Percentiles rank a stretch among this genome's conserved stretches.
phyloP scores from a whole-genome alignment of 1,140 invertebrate genomes.

The Penaeus japonicus region DNA sequence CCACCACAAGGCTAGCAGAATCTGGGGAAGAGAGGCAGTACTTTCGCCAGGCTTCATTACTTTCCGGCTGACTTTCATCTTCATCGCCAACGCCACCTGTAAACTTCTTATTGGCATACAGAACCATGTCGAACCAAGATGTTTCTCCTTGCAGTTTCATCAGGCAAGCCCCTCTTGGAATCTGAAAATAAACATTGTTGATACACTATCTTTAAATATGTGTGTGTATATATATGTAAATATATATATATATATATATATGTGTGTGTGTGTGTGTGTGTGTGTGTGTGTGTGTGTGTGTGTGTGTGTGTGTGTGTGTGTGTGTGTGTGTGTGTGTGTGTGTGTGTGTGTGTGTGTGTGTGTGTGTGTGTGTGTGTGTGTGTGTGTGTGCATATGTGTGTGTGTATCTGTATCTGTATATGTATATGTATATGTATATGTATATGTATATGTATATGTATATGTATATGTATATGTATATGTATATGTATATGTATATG shows the following conservation, averaged over 20 bases:
- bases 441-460: background rate
- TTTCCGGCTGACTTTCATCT: slow-evolving; percentile 64
- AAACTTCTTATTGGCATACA: slow-evolving; percentile 68
- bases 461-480: background rate
- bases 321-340: background rate
- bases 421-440: background rate
- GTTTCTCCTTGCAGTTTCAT: background rate
- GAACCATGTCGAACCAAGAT: slow-evolving; percentile 33
- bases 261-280: background rate
- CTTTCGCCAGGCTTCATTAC: slow-evolving; percentile 65
- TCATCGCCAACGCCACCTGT: slow-evolving; percentile 69
- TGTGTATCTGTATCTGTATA: background rate
- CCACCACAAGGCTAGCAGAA: slow-evolving; percentile 62
- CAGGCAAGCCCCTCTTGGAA: slow-evolving; percentile 19
- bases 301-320: background rate
- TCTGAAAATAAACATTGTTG: background rate
- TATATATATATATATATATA: background rate
- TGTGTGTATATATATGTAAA: background rate
- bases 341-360: background rate
- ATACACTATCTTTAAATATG: background rate
- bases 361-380: background rate
- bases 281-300: background rate
- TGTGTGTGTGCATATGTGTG: slow-evolving; percentile 1
- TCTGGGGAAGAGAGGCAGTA: slow-evolving; percentile 33
- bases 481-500: background rate